Conservation (phyloP, 2,113 vertebrate species). For the Amphilophus citrinellus region DNA sequence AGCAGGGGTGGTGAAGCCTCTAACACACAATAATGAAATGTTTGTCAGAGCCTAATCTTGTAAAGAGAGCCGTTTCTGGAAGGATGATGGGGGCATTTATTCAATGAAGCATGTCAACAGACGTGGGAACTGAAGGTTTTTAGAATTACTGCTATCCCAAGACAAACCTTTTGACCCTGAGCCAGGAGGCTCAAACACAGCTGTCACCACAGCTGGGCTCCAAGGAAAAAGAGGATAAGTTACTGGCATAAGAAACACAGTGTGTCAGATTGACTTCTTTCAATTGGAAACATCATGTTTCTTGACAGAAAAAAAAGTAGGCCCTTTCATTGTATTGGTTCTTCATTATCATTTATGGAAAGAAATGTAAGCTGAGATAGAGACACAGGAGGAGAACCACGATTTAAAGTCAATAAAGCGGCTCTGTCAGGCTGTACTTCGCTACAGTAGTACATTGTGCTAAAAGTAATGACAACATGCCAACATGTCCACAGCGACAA, state of each 20-base stretch:
- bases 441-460: too few relatives aligned
- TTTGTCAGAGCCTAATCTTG: conserved; percentile 82
- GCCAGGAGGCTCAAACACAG: conserved; percentile 77
- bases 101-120: conserved; percentile 80
- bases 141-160: conserved; percentile 51
- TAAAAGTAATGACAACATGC: too few relatives aligned
- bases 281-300: not conserved
- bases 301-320: not conserved
- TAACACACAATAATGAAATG: conserved; percentile 59
- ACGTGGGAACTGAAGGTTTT: conserved; percentile 52
- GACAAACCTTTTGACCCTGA: conserved; percentile 58
- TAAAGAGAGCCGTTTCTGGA: conserved; percentile 76
- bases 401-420: not conserved
- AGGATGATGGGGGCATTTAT: conserved; percentile 74
- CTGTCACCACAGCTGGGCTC: conserved; percentile 62
- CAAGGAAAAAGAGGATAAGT: not conserved
- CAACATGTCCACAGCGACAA: too few relatives aligned
- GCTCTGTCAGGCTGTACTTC: too few relatives aligned
- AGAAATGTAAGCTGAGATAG: not conserved
- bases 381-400: too few relatives aligned
- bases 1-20: conserved; percentile 22
- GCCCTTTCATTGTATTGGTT: not conserved
- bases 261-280: not conserved
- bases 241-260: not conserved
- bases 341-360: not conserved